Evolutionary conservation across 2,113 vertebrate species (phyloP), one percentile per base, ranked within the genome.

Genomic region (Crotalus tigris): DNA sequence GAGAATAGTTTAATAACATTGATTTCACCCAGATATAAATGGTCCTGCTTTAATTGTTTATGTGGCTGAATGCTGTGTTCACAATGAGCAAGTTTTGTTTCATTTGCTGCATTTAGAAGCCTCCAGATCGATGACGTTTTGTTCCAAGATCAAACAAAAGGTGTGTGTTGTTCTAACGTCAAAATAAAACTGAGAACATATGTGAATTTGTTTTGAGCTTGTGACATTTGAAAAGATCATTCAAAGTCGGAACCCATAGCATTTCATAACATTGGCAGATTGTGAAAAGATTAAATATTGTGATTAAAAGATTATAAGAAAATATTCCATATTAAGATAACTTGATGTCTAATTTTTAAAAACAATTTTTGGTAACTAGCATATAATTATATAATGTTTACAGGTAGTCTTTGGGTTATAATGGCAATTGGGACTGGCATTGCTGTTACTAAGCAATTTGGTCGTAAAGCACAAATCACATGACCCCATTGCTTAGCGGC

Each of bases 41-140:
- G 21, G 69, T 89, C 15, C 61, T 89, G 26, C 81, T 81, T 92
- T 58, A 81, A n/a, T 85, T 29, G 39, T 53, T 29, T 39, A 44
- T 44, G 19, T 87, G 85, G 0, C 81, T 92, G 57, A 89, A 54
- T 85, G 15, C 54, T 95, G 90, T 19, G 91, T 93, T 51, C 85
- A 33, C 90, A 93, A 64, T 44, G 87, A 23, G 55, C 92, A 91
- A 88, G 4, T 93, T 87, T 96, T 69, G 0, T 33, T 88, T 90
- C 33, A 75, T 33, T 75, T 33, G 69, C 69, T 75, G 69, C 5
- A 7, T 75, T 75, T 75, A 75, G 69, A 75, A 75, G 5, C 13
- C n/a, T 75, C 69, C n/a, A 33, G n/a, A 75, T 75, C 5, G 6
- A 19, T 75, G 15, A 33, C 1, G 5, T 75, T 75, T 75, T 75